Evolutionary conservation across 2,113 vertebrate species (phyloP), one percentile per base, ranked within the genome.

Genomic region (Rissa tridactyla): DNA sequence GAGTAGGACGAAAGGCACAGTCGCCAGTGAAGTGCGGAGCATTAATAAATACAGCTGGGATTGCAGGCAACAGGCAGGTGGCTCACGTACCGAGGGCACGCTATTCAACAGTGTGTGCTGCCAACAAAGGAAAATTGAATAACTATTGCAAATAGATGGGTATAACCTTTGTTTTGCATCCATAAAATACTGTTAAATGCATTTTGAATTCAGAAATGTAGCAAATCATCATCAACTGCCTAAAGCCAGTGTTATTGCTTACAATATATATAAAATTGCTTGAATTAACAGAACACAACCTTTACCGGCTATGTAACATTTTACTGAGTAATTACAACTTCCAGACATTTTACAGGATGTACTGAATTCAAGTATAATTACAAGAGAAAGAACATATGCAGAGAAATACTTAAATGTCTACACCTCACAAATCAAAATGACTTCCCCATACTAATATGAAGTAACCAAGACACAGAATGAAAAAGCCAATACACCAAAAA

Each of bases 311-410:
- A 82, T 19, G 54, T 61, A 90, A 86, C 36, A 27, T 93, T 97
- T 96, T 96, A 97, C 96, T 96, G 84, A 94, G 19, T 52, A 94
- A 95, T 94, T 86, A 86, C 69, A 94, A 52, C 79, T 88, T 90
- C 38, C 75, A 96, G 64, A 55, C 40, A 38, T 75, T 38, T 94
- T 88, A 95, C 92, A 96, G 38, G 80, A 88, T 38, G 64, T 61
- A 90, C 70, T 5, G 3, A 85, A 79, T 82, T 92, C 55, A 94
- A 70, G 49, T 73, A 62, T 42, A 85, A 77, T 91, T 89, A 92
- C 73, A 96, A 86, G 85, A 65, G 61, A 92, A 92, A 55, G 27
- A 79, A 86, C 26, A 77, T 66, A 82, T 5, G 38, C 54, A 65
- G 65, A 18, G 65, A 86, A 77, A 64, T 62, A 60, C 51, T 88